Percentiles rank a stretch among this genome's conserved stretches.
Evolutionary conservation across 2,888 invertebrate genomes (phyloP).

Genomic region (Zele albiditarsus): DNA sequence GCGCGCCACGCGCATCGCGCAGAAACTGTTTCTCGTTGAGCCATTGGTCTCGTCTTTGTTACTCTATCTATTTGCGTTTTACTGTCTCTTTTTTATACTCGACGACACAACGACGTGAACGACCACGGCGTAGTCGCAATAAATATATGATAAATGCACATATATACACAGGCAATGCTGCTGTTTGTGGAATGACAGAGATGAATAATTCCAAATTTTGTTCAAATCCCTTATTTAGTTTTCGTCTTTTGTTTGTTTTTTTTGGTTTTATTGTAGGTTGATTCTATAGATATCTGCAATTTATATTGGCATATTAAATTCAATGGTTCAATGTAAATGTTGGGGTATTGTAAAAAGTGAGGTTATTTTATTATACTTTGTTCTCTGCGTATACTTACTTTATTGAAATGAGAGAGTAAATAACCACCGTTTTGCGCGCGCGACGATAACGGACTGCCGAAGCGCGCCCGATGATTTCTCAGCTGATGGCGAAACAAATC

Average conservation of each 20-base stretch:
- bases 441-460: constrained; percentile 43
- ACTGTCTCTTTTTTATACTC: not conserved
- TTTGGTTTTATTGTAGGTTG: not conserved
- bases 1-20: constrained; percentile 69
- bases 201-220: not conserved
- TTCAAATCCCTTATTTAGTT: not conserved
- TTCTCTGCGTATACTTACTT: not conserved
- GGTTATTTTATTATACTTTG: constrained; percentile 6
- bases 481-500: constrained; percentile 17
- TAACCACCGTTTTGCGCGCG: constrained; percentile 33
- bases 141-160: constrained; percentile 5
- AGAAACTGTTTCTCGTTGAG: constrained; percentile 56
- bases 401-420: constrained; percentile 13
- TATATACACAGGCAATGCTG: not conserved
- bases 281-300: not conserved
- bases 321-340: not conserved
- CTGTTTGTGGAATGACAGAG: not conserved
- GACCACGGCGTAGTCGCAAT: not conserved
- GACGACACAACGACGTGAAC: not conserved
- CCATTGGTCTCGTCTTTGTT: constrained; percentile 46
- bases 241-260: not conserved
- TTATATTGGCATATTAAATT: not conserved
- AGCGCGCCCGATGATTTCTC: constrained; percentile 29
- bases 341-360: not conserved
- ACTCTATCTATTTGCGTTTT: constrained; percentile 26